Base-by-base conservation (phyloP, 2,888 invertebrate genomes). In the Pardosa pseudoannulata region DNA sequence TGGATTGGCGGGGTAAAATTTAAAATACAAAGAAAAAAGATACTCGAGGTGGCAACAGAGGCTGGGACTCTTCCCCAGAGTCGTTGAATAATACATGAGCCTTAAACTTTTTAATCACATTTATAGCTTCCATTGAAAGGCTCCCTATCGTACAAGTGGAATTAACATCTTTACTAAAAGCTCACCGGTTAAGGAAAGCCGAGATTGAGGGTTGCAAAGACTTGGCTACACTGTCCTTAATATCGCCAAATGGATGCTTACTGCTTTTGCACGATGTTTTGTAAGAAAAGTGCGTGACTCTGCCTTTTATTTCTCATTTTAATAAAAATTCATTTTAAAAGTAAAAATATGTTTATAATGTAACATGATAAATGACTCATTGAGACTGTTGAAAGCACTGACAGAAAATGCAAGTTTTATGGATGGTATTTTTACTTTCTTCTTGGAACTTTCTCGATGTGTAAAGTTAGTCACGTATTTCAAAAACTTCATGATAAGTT, bases 71-170 rank as follows among this genome's bases (percentile, higher is more conserved):
- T 68, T n/a, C 79, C 85, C 78, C 41, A 68, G 70, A 79, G 79
- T 62, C 79, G 68, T 70, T 86, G 85, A 86, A 86, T 86, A 86
- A 86, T 79, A 79, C 79, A 86, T 86, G 79, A 86, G 79, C 74
- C 79, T 85, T 85, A 85, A 85, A 85, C 85, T 86, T 86, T 86
- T 86, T 86, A 86, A 86, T 86, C 85, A 86, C 85, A 86, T 86
- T 86, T 86, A 86, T 86, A 86, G 85, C 85, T 70, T 79, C 74
- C 85, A 85, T 85, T 85, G 85, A 85, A 85, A 85, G 79, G 85
- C 73, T 32, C 73, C 56, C 85, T 85, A 85, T 85, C 85, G 78
- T 85, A 85, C 85, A 85, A 85, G 85, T 85, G 85, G 85, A 85
- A 85, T 85, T 85, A 85, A 85, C 85, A 85, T 85, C 79, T 79